Base-by-base conservation (phyloP, 1,140 invertebrate species). In the Leptestheria dahalacensis region DNA sequence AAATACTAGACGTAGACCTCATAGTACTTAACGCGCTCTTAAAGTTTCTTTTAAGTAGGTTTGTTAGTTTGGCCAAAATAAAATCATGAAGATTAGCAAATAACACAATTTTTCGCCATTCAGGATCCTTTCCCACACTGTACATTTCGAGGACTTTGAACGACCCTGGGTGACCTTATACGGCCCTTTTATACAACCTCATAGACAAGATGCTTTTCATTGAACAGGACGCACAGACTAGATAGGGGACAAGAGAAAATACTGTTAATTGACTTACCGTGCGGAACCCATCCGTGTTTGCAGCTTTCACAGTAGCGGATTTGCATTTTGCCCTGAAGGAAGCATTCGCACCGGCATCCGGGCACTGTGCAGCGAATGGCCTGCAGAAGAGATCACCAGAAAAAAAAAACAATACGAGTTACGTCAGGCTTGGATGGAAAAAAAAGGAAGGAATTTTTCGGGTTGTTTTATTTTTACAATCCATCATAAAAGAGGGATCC, bases 201-300 rank as follows among this genome's bases (percentile, higher is more conserved):
- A 41, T n/a, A n/a, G n/a, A n/a, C n/a, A n/a, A 15, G 33, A 9
- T 41, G 6, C 15, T 41, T 41, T 41, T 41, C 15, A 41, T 15
- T 41, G 6, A 41, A 41, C 15, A n/a, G n/a, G n/a, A n/a, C n/a
- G n/a, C n/a, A n/a, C 15, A 9, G 6, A 9, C 33, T 41, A 9
- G 6, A 9, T 41, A 6, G 15, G 33, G 33, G 33, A 41, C 6
- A 41, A 41, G 15, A 41, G 15, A 41, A 41, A 41, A 41, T 9
- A 41, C 6, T 41, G 33, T 41, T 6, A 15, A 41, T 6, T 9
- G 15, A 66, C 83, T 84, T 71, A 86, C 84, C 84, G 71, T 86
- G 84, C 59, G 81, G 79, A 50, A 86, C 83, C 83, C 84, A 86
- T 56, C 83, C 83, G 68, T 86, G 84, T 64, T 79, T 81, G 67